Evolutionary conservation across 2,797 vertebrate genomes (phyloP).

Genomic region (Chelon labrosus): DNA sequence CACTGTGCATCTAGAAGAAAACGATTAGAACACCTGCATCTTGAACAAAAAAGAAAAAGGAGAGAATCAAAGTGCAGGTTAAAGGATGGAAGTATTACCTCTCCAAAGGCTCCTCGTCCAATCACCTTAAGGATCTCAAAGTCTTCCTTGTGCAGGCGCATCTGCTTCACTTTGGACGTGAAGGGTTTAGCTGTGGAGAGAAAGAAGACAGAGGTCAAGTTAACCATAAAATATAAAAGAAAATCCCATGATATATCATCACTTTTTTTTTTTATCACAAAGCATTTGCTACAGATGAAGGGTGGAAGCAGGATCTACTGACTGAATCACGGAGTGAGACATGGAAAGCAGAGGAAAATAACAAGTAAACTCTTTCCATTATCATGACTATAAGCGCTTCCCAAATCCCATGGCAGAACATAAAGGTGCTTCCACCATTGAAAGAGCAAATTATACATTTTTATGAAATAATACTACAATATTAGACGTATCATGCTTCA

Average conservation of each 20-base stretch:
- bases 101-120: conserved; percentile 97
- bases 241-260: neutral
- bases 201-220: conserved; percentile 14
- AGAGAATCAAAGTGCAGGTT: conserved; percentile 29
- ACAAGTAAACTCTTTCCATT: neutral
- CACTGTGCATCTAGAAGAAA: conserved; percentile 4
- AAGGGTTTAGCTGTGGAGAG: conserved; percentile 93
- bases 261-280: neutral
- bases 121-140: conserved; percentile 99
- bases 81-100: conserved; percentile 84
- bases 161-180: conserved; percentile 96
- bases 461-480: neutral
- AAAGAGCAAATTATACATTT: neutral
- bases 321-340: neutral
- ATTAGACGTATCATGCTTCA: neutral
- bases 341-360: neutral
- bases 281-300: neutral
- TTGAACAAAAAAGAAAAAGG: conserved; percentile 5
- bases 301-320: neutral
- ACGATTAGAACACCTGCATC: conserved; percentile 26
- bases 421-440: neutral
- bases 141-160: conserved; percentile 97
- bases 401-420: too few species aligned
- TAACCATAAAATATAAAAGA: neutral
- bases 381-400: neutral